Evolutionary conservation across 2,888 invertebrate species (phyloP).

Genomic region (Pecten maximus): DNA sequence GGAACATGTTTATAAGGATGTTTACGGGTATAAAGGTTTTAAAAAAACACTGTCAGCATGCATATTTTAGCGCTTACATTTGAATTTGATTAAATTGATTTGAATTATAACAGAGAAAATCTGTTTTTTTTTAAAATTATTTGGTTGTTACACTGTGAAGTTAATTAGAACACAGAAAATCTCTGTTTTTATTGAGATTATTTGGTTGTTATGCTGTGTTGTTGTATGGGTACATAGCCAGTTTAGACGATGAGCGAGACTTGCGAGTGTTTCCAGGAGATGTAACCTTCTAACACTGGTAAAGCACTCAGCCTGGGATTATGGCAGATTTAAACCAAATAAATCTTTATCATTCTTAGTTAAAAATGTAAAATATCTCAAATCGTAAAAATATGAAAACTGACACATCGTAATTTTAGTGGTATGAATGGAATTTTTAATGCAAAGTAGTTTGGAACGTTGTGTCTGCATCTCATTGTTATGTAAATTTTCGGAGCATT

Average conservation of each 20-base stretch:
- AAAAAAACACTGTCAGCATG: too few relatives aligned
- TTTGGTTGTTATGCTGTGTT: neutral
- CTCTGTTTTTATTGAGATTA: too few relatives aligned
- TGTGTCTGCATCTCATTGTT: neutral
- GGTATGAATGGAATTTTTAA: constrained; percentile 35
- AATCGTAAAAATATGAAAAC: constrained; percentile 32
- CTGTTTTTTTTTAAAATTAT: too few relatives aligned
- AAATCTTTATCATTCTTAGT: constrained; percentile 29
- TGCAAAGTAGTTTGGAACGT: neutral
- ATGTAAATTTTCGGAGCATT: constrained; percentile 11
- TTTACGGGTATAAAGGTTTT: too few relatives aligned
- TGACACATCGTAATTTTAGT: constrained; percentile 20
- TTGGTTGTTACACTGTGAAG: too few relatives aligned
- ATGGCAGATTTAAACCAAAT: neutral
- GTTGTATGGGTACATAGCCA: neutral
- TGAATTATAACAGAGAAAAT: too few relatives aligned
- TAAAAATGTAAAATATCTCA: constrained; percentile 30
- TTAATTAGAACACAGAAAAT: too few relatives aligned
- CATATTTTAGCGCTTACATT: too few relatives aligned
- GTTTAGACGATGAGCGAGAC: neutral
- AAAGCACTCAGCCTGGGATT: neutral
- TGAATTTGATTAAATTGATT: too few relatives aligned
- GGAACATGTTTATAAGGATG: too few relatives aligned
- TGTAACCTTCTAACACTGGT: neutral
- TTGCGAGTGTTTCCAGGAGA: neutral